Conservation (phyloP, 2,113 vertebrate genomes). For the Spea bombifrons region DNA sequence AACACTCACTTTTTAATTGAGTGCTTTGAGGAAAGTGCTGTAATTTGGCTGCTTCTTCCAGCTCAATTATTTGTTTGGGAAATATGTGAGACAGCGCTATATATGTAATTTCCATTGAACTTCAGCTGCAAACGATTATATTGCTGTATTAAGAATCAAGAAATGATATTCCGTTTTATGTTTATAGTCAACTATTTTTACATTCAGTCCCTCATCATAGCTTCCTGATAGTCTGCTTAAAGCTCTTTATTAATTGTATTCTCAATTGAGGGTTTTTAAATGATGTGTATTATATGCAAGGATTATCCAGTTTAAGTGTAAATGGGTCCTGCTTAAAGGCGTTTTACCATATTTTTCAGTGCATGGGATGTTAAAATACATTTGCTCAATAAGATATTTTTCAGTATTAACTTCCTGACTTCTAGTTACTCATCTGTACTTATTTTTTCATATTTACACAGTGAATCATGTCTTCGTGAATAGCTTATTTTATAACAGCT, state of each 20-base stretch:
- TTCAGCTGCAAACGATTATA: constrained; percentile 36
- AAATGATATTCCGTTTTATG: not conserved
- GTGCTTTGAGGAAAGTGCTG: constrained; percentile 31
- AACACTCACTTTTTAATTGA: constrained; percentile 46
- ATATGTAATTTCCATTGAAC: constrained; percentile 23
- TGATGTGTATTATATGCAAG: constrained; percentile 21
- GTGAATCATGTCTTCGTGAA: no score
- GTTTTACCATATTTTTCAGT: constrained; percentile 10
- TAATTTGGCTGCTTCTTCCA: constrained; percentile 31
- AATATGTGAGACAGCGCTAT: constrained; percentile 43
- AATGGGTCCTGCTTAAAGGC: constrained; percentile 14
- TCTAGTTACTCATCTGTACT: not conserved
- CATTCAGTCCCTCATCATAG: constrained; percentile 15
- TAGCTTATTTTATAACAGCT: no score
- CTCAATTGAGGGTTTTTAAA: constrained; percentile 38
- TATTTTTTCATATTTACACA: no score
- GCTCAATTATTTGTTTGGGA: constrained; percentile 48
- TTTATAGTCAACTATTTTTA: constrained; percentile 24
- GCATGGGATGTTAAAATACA: not conserved
- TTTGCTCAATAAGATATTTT: not conserved
- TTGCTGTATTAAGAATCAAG: constrained; percentile 42
- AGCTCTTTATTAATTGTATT: constrained; percentile 32
- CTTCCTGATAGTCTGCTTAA: constrained; percentile 22
- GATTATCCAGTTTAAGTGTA: constrained; percentile 16
- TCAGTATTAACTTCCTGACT: not conserved